Base-by-base conservation (phyloP, 2,888 invertebrate species). In the Syrista parreyssii region DNA sequence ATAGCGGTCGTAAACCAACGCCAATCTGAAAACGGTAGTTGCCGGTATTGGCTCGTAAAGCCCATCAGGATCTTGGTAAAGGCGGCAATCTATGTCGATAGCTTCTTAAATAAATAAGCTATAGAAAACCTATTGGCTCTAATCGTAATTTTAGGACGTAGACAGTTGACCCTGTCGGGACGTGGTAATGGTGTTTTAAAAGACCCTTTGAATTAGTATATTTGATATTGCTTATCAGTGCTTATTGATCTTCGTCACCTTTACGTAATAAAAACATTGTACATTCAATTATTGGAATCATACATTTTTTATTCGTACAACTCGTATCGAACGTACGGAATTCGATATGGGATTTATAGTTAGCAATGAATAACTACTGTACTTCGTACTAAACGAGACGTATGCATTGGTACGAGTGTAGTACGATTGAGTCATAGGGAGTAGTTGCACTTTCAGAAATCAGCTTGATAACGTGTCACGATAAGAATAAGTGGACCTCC, bases 21-120 rank as follows among this genome's bases (percentile, higher is more conserved):
- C 71, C 71, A 31, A 31, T 71, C 71, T 71, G 71, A 15, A 71
- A 71, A 71, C 71, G 71, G 71, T 71, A 71, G 71, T 71, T 71
- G 71, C 15, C 32, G 31, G 31, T 71, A 12, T 31, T 33, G 71
- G 55, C 32, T 33, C 71, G 32, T 71, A 71, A 71, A 71, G 12
- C 71, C 71, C 71, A 71, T 71, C 71, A 71, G 32, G 31, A 71
- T 71, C 71, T 71, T 71, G n/a, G 12, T 31, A 71, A 71, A 71
- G 31, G 71, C 31, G 71, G 71, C 71, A 71, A 71, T 71, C 32
- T 31, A 9, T 71, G 71, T 15, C 1, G 71, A 71, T 71, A 71
- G n/a, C 71, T 55, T 23, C 71, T 31, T 31, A n/a, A 15, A 71
- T 71, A 71, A 71, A 71, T 71, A 11, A 32, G 31, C 69, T 69